A percentile compares a stretch with the other conserved stretches of the same genome.
Conservation (phyloP, 2,797 vertebrate species). For the Crax fasciolata region DNA sequence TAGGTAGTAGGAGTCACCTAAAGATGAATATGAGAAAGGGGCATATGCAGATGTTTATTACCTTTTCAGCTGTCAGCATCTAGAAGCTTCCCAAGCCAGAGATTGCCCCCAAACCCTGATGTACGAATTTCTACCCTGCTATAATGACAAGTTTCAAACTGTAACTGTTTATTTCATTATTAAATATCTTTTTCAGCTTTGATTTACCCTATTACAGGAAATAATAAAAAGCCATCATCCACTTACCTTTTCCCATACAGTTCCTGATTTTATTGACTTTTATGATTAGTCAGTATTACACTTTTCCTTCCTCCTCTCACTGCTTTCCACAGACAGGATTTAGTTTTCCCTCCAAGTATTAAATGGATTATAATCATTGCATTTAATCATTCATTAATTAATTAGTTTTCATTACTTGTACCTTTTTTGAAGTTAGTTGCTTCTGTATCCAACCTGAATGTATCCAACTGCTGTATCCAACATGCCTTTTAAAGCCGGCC, state of each 20-base stretch:
- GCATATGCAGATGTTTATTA: not conserved
- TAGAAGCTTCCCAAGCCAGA: not conserved
- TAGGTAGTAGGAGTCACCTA: not conserved
- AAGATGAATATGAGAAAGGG: not conserved
- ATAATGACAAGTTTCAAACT: not conserved
- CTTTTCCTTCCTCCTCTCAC: not conserved
- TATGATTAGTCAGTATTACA: not conserved
- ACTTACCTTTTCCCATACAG: not conserved
- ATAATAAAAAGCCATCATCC: not conserved
- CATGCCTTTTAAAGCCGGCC: not conserved
- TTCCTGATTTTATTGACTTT: not conserved
- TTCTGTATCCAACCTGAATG: not conserved
- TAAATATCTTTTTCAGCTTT: not conserved
- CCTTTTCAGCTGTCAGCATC: not conserved
- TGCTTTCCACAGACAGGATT: not conserved
- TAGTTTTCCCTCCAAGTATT: not conserved
- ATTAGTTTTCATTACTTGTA: not conserved
- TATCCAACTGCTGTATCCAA: no score
- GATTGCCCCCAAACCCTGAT: not conserved
- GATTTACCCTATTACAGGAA: not conserved
- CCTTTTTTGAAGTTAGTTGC: not conserved
- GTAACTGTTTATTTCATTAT: not conserved
- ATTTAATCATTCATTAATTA: not conserved
- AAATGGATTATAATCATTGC: not conserved
- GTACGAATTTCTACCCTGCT: not conserved